Percentiles rank a stretch among this genome's conserved stretches.
Conservation (phyloP, 2,113 vertebrate species). For the Clinocottus analis region DNA sequence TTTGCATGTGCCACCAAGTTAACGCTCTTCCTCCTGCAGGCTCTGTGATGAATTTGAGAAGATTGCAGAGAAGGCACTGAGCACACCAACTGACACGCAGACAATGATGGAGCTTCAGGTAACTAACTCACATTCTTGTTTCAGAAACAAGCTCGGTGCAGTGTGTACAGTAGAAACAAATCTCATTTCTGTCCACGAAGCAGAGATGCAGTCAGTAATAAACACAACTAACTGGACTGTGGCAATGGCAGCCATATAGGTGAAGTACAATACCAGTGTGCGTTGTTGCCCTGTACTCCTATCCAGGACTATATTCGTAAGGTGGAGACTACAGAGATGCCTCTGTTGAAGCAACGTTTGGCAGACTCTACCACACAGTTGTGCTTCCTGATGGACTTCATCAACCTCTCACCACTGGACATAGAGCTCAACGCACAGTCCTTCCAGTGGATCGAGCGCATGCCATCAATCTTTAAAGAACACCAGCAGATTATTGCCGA, state of each 20-base stretch:
- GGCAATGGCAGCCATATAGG: background rate
- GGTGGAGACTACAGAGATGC: slow-evolving; percentile 81
- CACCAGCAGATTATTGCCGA: slow-evolving; percentile 84
- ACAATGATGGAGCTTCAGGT: slow-evolving; percentile 92
- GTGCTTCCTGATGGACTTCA: slow-evolving; percentile 84
- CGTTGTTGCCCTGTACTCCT: background rate
- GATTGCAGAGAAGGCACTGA: slow-evolving; percentile 89
- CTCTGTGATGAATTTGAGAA: slow-evolving; percentile 88
- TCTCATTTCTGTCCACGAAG: background rate
- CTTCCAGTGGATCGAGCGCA: slow-evolving; percentile 86
- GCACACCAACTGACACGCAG: slow-evolving; percentile 86
- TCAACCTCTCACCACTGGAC: slow-evolving; percentile 82
- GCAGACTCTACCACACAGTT: slow-evolving; percentile 81
- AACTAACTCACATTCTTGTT: slow-evolving; percentile 25
- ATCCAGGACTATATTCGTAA: slow-evolving; percentile 83
- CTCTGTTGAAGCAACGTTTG: slow-evolving; percentile 82
- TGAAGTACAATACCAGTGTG: background rate
- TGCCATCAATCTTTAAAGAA: slow-evolving; percentile 88
- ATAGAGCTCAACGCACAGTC: slow-evolving; percentile 84
- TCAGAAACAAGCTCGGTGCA: background rate
- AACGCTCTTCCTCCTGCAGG: slow-evolving; percentile 73
- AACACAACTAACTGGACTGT: background rate
- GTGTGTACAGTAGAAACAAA: background rate
- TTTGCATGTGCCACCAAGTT: background rate
- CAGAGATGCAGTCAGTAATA: background rate